Evolutionary conservation across 2,888 invertebrate genomes (phyloP).

Genomic region (Theodoxus fluviatilis): DNA sequence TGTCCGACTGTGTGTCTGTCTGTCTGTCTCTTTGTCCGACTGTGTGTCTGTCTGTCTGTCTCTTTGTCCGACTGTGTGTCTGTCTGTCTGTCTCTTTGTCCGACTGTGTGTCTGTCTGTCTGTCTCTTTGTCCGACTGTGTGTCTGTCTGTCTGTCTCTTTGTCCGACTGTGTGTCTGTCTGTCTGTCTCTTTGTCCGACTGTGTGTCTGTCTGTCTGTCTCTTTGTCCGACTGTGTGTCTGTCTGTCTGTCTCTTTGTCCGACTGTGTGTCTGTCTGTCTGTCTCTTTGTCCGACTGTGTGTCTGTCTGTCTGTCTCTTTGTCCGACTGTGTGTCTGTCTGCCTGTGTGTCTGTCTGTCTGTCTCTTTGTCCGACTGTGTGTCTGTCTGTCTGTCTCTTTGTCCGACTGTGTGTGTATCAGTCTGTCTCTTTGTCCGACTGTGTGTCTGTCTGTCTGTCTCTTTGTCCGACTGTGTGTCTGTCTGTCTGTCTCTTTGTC

Average conservation of each 20-base stretch:
- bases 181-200: background rate
- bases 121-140: conserved; percentile 12
- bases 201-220: background rate
- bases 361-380: background rate
- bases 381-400: background rate
- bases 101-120: conserved; percentile 23
- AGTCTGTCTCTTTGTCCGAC: background rate
- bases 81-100: conserved; percentile 18
- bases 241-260: too few species aligned
- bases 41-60: too few species aligned
- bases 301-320: conserved; percentile 24
- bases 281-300: background rate
- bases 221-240: too few species aligned
- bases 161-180: background rate
- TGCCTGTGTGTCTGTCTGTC: background rate
- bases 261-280: background rate
- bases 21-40: background rate
- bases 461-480: background rate
- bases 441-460: too few species aligned
- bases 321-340: conserved; percentile 17
- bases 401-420: background rate
- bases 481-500: conserved; percentile 18
- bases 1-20: background rate
- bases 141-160: background rate
- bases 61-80: background rate